These are phyloP conservation scores for Ethmia dodecea DNA, from an alignment of 2,888 invertebrate genomes.

Conservation along the genomic window DNA sequence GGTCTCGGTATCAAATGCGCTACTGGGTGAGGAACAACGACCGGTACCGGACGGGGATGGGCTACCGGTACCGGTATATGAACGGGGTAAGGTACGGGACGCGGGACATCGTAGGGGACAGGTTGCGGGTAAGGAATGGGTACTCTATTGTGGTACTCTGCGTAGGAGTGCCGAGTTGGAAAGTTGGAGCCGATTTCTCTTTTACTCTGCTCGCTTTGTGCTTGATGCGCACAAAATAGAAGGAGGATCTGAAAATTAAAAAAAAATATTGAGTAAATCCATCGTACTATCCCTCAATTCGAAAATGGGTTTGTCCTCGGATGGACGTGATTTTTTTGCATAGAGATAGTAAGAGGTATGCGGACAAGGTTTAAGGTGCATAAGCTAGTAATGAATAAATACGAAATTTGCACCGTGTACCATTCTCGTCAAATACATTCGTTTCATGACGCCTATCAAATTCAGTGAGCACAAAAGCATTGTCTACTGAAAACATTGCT, in stretches of 20 bases:
- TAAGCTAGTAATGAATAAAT: no score
- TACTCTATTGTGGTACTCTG: constrained; percentile 67
- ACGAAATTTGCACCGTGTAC: no score
- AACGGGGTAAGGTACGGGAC: constrained; percentile 54
- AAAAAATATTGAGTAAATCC: no score
- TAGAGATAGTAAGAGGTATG: no score
- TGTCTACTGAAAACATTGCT: not conserved
- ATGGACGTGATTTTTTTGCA: no score
- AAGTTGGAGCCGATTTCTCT: constrained; percentile 24
- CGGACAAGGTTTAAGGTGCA: no score
- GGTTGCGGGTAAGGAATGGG: constrained; percentile 74
- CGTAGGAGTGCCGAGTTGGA: constrained; percentile 53
- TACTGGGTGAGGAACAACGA: constrained; percentile 61
- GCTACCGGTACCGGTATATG: constrained; percentile 45
- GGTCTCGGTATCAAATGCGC: constrained; percentile 58
- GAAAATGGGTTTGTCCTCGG: no score
- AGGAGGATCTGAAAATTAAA: not conserved
- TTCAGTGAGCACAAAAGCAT: no score
- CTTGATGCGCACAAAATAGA: constrained; percentile 5
- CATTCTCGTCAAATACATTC: no score
- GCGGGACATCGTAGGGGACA: constrained; percentile 59
- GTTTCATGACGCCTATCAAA: no score
- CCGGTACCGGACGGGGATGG: constrained; percentile 47
- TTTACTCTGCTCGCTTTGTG: constrained; percentile 28
- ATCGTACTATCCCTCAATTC: no score